These are phyloP conservation scores for Planococcus citri DNA, from an alignment of 1,140 invertebrate genomes.

Conservation along the genomic window DNA sequence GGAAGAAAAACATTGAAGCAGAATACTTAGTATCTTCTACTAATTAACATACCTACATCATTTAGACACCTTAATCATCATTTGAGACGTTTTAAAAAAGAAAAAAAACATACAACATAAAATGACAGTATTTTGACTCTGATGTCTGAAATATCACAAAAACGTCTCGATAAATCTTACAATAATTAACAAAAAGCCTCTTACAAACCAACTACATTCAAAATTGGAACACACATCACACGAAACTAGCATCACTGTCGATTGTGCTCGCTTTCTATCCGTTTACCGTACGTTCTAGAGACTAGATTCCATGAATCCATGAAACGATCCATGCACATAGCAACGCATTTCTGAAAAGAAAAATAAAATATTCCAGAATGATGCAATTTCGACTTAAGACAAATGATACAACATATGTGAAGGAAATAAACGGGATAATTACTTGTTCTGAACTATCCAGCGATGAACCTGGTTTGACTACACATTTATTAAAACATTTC, in stretches of 20 bases:
- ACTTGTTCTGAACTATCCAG: slow-evolving; percentile 85
- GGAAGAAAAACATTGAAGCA: too few species aligned
- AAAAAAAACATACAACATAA: neutral
- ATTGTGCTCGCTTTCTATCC: slow-evolving; percentile 37
- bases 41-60: too few species aligned
- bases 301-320: slow-evolving; percentile 92
- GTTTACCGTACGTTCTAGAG: slow-evolving; percentile 36
- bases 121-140: neutral
- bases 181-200: neutral
- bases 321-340: slow-evolving; percentile 95
- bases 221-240: neutral
- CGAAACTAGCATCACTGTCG: neutral
- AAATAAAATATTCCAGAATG: too few species aligned
- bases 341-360: slow-evolving; percentile 75
- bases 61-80: too few species aligned
- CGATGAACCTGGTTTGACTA: slow-evolving; percentile 76
- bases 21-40: too few species aligned
- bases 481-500: slow-evolving; percentile 94
- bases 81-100: neutral
- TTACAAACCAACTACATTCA: neutral
- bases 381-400: too few species aligned
- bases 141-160: neutral
- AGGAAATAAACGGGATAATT: slow-evolving; percentile 27
- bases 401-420: too few species aligned
- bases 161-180: neutral